Evolutionary conservation across 2,113 vertebrate genomes (phyloP), one percentile per base, ranked within the genome.

Genomic region (Sphaerodactylus townsendi): DNA sequence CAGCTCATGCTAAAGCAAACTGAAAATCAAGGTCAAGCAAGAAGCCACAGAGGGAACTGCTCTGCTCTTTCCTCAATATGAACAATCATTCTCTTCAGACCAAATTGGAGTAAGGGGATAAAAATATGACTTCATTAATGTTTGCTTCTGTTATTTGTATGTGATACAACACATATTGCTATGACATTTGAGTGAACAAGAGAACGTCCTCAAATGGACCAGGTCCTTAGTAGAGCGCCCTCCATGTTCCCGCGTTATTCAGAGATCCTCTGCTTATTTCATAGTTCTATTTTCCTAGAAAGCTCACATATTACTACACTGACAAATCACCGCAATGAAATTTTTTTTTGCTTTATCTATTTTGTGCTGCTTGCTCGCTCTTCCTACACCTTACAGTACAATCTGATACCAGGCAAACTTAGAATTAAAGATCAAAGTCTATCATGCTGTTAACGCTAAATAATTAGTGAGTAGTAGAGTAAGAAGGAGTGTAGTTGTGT

Each of bases 11-110:
- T 78, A 37, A 77, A 86, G 72, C 39, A 59, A 82, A 82, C 53
- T n/a, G 53, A 72, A 62, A 77, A 82, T 72, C 80, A 86, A 72
- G 66, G 74, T 48, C 56, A 46, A 35, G n/a, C n/a, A 46, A 71
- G 35, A 79, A 65, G 62, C 25, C 25, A 50, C n/a, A 15, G 46
- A 19, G 30, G 41, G 17, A 77, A 6, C 44, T 2, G 19, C 13
- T 62, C 48, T 59, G 50, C 28, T 17, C 35, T 28, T 46, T 23
- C n/a, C 39, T 84, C 37, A 59, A 14, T 3, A 56, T 33, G 48
- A 53, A 44, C 33, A 10, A 13, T 73, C 65, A 37, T 56, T 83
- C 76, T 53, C 64, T 53, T 53, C 28, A 15, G 35, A 83, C 35
- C 5, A 8, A 39, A 0, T 62, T 21, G 59, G 21, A 28, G 59